A percentile compares a stretch with the other conserved stretches of the same genome.
phyloP scores from a whole-genome alignment of 2,888 invertebrate genomes.

The Epirrita christyi region DNA sequence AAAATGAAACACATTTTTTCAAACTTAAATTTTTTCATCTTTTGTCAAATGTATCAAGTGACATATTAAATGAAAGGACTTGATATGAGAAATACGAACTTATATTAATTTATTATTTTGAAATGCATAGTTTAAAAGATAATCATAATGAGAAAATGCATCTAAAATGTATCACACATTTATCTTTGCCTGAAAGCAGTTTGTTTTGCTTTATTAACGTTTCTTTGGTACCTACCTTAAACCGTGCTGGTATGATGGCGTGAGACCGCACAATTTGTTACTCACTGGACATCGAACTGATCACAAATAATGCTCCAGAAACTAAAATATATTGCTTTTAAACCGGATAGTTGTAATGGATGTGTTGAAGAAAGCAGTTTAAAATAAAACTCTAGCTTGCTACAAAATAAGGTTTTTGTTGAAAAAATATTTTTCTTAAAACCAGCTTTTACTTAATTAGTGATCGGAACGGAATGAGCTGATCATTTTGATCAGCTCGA shows the following conservation, averaged over 20 bases:
- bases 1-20: too few relatives aligned
- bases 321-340: constrained; percentile 64
- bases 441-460: too few relatives aligned
- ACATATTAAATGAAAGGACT: too few relatives aligned
- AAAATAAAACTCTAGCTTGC: constrained; percentile 11
- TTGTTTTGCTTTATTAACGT: constrained; percentile 58
- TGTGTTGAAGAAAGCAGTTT: constrained; percentile 30
- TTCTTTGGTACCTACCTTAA: constrained; percentile 41
- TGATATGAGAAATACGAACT: too few relatives aligned
- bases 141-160: too few relatives aligned
- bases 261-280: constrained; percentile 70
- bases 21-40: too few relatives aligned
- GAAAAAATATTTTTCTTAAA: too few relatives aligned
- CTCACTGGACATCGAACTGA: constrained; percentile 48
- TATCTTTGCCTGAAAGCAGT: constrained; percentile 44
- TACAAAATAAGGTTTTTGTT: neutral
- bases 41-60: too few relatives aligned
- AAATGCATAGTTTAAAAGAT: too few relatives aligned
- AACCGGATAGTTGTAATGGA: constrained; percentile 52
- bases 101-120: too few relatives aligned
- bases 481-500: too few relatives aligned
- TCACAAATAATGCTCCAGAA: constrained; percentile 58
- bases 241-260: constrained; percentile 63
- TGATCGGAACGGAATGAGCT: too few relatives aligned
- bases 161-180: constrained; percentile 12